phyloP scores from a whole-genome alignment of 2,113 vertebrate species.

The Pholis gunnellus region DNA sequence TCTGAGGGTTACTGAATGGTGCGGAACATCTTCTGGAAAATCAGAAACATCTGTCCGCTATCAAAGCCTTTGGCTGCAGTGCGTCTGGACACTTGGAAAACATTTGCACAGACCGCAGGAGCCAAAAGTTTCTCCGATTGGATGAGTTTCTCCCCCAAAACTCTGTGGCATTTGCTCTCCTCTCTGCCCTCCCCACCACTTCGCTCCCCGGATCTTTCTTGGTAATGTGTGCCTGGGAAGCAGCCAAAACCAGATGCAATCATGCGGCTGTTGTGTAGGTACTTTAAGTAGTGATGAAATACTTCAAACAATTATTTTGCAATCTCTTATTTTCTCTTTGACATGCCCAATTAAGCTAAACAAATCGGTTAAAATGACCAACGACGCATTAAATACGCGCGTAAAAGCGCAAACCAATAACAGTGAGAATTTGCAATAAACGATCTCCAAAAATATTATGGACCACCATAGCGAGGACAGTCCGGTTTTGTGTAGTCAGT shows the following conservation, averaged over 20 bases:
- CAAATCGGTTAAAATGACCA: neutral
- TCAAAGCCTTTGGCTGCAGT: conserved; percentile 73
- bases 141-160: conserved; percentile 55
- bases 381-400: neutral
- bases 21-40: conserved; percentile 72
- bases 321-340: neutral
- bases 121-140: conserved; percentile 67
- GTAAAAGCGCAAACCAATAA: conserved; percentile 30
- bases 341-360: neutral
- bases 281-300: conserved; percentile 37
- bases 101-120: conserved; percentile 77
- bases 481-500: neutral
- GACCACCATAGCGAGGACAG: neutral
- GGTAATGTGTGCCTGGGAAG: conserved; percentile 51
- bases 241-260: conserved; percentile 40
- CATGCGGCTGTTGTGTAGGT: conserved; percentile 9
- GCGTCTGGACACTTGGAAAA: conserved; percentile 79
- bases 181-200: conserved; percentile 11
- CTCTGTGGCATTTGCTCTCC: conserved; percentile 54
- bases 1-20: conserved; percentile 46
- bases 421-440: neutral
- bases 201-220: conserved; percentile 26
- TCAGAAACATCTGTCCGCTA: conserved; percentile 80
- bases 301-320: neutral
- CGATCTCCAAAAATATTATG: neutral